These are phyloP conservation scores for Temnothorax rugatulus DNA, from an alignment of 2,888 invertebrate species.

Conservation along the genomic window DNA sequence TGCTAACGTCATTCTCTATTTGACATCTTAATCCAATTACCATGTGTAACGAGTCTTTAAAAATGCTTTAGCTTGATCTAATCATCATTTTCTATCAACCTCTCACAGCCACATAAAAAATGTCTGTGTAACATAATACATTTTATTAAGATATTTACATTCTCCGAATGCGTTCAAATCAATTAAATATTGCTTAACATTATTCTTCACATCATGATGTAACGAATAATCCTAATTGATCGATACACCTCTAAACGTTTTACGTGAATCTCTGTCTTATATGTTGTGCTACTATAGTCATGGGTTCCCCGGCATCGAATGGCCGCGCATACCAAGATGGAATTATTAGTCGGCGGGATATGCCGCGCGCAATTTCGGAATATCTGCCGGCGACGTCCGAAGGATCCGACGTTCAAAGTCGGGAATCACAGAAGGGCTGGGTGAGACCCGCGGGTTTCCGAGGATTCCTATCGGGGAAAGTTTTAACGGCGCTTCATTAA, in stretches of 20 bases:
- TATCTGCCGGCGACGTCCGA: conserved; percentile 74
- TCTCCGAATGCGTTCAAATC: neutral
- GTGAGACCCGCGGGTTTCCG: conserved; percentile 50
- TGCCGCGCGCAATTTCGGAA: conserved; percentile 75
- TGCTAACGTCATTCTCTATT: conserved; percentile 15
- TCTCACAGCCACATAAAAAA: neutral
- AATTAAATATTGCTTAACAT: neutral
- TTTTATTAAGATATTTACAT: neutral
- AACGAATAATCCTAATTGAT: neutral
- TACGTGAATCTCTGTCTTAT: neutral
- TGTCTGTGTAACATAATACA: neutral
- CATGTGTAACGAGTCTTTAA: neutral
- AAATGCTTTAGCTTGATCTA: no score
- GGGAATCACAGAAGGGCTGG: conserved; percentile 8
- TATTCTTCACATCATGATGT: neutral
- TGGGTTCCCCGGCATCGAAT: conserved; percentile 40
- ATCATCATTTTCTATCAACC: neutral
- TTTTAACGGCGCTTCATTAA: conserved; percentile 81
- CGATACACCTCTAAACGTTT: neutral
- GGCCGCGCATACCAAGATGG: conserved; percentile 77
- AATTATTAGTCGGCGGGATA: conserved; percentile 78
- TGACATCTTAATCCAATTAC: conserved; percentile 2
- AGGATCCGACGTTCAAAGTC: conserved; percentile 45
- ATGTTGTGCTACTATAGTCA: neutral
- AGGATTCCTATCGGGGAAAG: conserved; percentile 78